Evolutionary conservation across 2,888 invertebrate species (phyloP), one percentile per base, ranked within the genome.

Genomic region (Mesochorus sp.): DNA sequence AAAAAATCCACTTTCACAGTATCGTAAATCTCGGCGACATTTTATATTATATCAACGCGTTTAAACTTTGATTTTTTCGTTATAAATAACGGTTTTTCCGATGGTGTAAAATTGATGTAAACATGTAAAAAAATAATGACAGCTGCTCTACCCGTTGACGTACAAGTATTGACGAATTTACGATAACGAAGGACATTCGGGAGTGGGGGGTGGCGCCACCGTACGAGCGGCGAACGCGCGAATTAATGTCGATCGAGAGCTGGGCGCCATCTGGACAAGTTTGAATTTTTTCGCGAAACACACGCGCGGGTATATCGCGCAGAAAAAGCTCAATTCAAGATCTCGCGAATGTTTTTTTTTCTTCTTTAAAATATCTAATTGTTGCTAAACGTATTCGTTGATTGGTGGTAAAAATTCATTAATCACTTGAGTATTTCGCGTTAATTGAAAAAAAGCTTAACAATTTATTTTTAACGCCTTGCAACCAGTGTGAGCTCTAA

Each of bases 21-120:
- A 19, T 12, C 59, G 14, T 28, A 19, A 37, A 5, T 53, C 31
- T 34, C 19, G 1, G 14, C 21, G 39, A 42, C 73, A 78, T 74
- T 70, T 59, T 78, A 31, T 14, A 21, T 5, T 0, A 14, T 12
- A 37, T 51, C 1, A 3, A 51, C 31, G n/a, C n/a, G 31, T 6
- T 57, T 34, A 19, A 8, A n/a, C n/a, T 37, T 3, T 42, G n/a
- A 19, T 8, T 19, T 26, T 57, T 49, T n/a, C 26, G 57, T 26
- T 26, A 39, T 12, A n/a, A 14, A 21, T 31, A 44, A 49, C 17
- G 44, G 31, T 39, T 31, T 28, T 37, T 17, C 39, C 37, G 61
- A 66, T 31, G 55, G 26, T 70, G 78, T 74, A 78, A 77, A 78
- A 78, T 78, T 51, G 10, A 44, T n/a, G n/a, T n/a, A n/a, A n/a